A percentile compares a stretch with the other conserved stretches of the same genome.
Conservation (phyloP, 2,797 vertebrate genomes). For the Tiaroga cobitis region DNA sequence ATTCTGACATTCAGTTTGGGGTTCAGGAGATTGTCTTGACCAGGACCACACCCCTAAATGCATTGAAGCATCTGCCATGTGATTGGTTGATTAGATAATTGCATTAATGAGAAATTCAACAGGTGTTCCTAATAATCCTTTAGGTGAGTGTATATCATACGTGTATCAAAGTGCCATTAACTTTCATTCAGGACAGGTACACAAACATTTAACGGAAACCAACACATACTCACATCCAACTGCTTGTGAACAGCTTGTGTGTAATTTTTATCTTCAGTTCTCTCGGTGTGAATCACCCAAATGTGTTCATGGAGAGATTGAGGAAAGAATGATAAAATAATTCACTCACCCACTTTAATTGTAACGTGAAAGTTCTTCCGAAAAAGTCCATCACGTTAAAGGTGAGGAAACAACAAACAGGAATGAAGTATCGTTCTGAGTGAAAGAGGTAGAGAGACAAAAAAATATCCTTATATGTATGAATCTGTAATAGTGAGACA, state of each 20-base stretch:
- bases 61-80: too few species aligned
- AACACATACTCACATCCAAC: not conserved
- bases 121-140: too few species aligned
- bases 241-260: not conserved
- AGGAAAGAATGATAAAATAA: not conserved
- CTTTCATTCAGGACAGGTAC: not conserved
- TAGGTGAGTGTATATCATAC: too few species aligned
- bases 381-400: constrained; percentile 88
- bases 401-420: constrained; percentile 86
- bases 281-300: not conserved
- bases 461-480: too few species aligned
- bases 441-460: not conserved
- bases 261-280: not conserved
- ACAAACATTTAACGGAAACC: not conserved
- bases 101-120: too few species aligned
- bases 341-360: constrained; percentile 80
- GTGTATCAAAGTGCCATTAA: not conserved
- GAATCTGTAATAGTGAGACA: not conserved
- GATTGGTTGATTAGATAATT: too few species aligned
- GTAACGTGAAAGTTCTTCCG: constrained; percentile 81
- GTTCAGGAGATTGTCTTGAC: too few species aligned
- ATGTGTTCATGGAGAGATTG: not conserved
- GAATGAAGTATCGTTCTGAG: constrained; percentile 83
- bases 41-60: too few species aligned
- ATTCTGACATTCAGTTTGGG: too few species aligned